Evolutionary conservation across 2,888 invertebrate species (phyloP).

Genomic region (Mellilla xanthometata): DNA sequence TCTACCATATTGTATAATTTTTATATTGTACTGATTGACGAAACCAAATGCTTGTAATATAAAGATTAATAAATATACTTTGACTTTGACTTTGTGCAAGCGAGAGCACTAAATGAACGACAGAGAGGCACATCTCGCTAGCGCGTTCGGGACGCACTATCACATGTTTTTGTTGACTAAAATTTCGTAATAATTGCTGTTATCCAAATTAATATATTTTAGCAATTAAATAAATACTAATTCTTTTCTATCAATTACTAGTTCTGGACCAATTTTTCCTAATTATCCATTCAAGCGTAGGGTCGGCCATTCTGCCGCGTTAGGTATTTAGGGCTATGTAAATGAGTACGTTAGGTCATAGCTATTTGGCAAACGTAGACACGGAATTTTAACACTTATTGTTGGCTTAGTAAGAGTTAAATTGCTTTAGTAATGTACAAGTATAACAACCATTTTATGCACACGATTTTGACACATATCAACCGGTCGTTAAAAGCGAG

Average conservation of each 20-base stretch:
- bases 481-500: neutral
- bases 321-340: constrained; percentile 26
- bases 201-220: too few species aligned
- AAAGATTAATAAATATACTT: too few species aligned
- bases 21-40: too few species aligned
- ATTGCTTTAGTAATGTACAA: constrained; percentile 1
- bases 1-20: too few species aligned
- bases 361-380: neutral
- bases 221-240: neutral
- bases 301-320: constrained; percentile 18
- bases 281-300: constrained; percentile 31
- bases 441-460: neutral
- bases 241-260: neutral
- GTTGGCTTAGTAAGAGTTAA: neutral
- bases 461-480: neutral
- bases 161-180: too few species aligned
- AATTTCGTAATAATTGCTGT: too few species aligned
- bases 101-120: too few species aligned
- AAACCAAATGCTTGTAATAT: too few species aligned
- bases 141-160: too few species aligned
- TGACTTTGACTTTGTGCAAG: too few species aligned
- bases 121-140: too few species aligned
- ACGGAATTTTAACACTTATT: constrained; percentile 9
- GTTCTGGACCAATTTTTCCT: constrained; percentile 28
- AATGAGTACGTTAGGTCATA: constrained; percentile 25